phyloP scores from a whole-genome alignment of 1,140 invertebrate genomes.

The Drosophila melanica region DNA sequence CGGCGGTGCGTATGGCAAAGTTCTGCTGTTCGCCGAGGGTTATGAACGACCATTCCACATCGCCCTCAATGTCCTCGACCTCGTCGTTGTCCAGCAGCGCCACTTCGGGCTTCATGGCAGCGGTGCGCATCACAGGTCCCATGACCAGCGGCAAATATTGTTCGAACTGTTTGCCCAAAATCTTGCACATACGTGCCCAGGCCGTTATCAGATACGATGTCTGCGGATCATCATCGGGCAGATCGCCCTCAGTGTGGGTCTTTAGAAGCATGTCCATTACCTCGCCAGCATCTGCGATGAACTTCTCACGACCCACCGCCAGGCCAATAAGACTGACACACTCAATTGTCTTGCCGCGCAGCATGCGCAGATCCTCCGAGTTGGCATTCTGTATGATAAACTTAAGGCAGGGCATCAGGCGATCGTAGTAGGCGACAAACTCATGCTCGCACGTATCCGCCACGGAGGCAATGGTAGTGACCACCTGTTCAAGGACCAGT shows the following conservation, averaged over 20 bases:
- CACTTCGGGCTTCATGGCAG: constrained; percentile 98
- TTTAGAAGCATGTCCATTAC: constrained; percentile 98
- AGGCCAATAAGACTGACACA: constrained; percentile 99
- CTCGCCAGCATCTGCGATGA: constrained; percentile 96
- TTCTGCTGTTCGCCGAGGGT: constrained; percentile 98
- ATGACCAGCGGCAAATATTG: constrained; percentile 99
- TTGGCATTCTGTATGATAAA: constrained; percentile 98
- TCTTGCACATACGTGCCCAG: constrained; percentile 99
- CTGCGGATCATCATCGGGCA: constrained; percentile 98
- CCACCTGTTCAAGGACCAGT: constrained; percentile 97
- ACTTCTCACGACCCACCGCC: constrained; percentile 98
- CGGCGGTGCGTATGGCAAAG: constrained; percentile 95
- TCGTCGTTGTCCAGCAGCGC: constrained; percentile 97
- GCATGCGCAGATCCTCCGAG: constrained; percentile 92
- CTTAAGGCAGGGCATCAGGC: constrained; percentile 98
- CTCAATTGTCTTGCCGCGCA: constrained; percentile 98
- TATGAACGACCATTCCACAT: constrained; percentile 99
- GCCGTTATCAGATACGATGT: constrained; percentile 99
- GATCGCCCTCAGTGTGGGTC: constrained; percentile 92
- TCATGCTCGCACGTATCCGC: constrained; percentile 99
- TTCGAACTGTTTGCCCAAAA: constrained; percentile 97
- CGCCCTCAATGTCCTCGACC: constrained; percentile 92
- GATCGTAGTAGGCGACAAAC: constrained; percentile 90
- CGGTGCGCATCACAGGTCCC: constrained; percentile 97
- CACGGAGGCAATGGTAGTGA: constrained; percentile 99